Evolutionary conservation across 2,113 vertebrate species (phyloP).

Genomic region (Sinocyclocheilus anophthalmus): DNA sequence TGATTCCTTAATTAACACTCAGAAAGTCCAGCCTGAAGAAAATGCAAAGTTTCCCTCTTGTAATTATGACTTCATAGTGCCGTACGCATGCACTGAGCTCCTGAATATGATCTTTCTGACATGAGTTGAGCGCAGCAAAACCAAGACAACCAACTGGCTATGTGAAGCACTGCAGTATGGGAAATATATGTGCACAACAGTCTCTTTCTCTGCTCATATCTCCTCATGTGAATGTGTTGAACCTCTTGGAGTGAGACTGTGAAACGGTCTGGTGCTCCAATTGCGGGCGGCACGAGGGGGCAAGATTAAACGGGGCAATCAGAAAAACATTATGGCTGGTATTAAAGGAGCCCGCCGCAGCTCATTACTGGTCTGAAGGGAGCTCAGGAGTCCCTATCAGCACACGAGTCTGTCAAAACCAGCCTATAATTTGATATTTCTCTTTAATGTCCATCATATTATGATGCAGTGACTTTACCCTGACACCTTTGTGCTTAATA

Average conservation of each 20-base stretch:
- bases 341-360: slow-evolving; percentile 71
- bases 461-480: slow-evolving; percentile 45
- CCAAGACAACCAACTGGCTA: not conserved
- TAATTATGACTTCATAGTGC: not conserved
- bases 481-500: not conserved
- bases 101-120: not conserved
- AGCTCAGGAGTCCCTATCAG: slow-evolving; percentile 71
- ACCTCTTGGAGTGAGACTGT: slow-evolving; percentile 1
- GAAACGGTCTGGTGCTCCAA: slow-evolving; percentile 36
- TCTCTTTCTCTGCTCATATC: not conserved
- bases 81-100: not conserved
- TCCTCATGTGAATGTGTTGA: not conserved
- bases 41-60: not conserved
- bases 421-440: slow-evolving; percentile 77
- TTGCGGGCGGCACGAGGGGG: slow-evolving; percentile 49
- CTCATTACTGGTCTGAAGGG: slow-evolving; percentile 75
- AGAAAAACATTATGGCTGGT: slow-evolving; percentile 77
- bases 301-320: slow-evolving; percentile 78
- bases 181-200: not conserved
- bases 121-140: not conserved
- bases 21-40: not conserved
- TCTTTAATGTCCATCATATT: slow-evolving; percentile 71
- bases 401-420: slow-evolving; percentile 74
- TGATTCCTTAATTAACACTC: not conserved
- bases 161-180: slow-evolving; percentile 11